Conservation (phyloP, 2,888 invertebrate genomes). For the Eupithecia dodoneata region DNA sequence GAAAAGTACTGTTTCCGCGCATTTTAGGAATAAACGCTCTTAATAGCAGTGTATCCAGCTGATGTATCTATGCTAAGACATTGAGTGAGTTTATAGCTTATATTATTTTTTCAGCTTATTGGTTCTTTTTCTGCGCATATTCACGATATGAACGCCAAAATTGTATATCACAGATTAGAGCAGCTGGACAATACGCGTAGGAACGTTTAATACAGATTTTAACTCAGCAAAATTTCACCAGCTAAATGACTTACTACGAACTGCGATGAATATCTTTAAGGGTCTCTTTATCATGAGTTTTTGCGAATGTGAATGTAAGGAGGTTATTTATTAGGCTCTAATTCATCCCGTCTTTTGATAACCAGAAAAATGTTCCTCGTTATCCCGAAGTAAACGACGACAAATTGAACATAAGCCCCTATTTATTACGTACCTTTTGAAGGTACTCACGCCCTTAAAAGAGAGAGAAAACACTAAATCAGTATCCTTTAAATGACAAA, state of each 20-base stretch:
- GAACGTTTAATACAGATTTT: neutral
- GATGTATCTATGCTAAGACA: neutral
- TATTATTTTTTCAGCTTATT: neutral
- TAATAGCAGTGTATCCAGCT: neutral
- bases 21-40: too few relatives aligned
- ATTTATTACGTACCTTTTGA: conserved; percentile 20
- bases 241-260: neutral
- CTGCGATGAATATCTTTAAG: neutral
- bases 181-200: neutral
- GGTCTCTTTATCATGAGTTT: neutral
- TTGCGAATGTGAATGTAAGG: conserved; percentile 8
- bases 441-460: neutral
- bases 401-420: conserved; percentile 31
- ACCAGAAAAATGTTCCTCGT: conserved; percentile 40
- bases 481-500: neutral
- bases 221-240: neutral
- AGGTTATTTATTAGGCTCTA: conserved; percentile 30
- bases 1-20: too few relatives aligned
- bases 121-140: neutral
- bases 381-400: conserved; percentile 36
- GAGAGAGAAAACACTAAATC: neutral
- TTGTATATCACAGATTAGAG: neutral
- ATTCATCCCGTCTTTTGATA: conserved; percentile 39
- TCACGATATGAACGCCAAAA: neutral
- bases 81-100: neutral